phyloP scores from a whole-genome alignment of 2,797 vertebrate genomes.

The Sebastes hubbsi region DNA sequence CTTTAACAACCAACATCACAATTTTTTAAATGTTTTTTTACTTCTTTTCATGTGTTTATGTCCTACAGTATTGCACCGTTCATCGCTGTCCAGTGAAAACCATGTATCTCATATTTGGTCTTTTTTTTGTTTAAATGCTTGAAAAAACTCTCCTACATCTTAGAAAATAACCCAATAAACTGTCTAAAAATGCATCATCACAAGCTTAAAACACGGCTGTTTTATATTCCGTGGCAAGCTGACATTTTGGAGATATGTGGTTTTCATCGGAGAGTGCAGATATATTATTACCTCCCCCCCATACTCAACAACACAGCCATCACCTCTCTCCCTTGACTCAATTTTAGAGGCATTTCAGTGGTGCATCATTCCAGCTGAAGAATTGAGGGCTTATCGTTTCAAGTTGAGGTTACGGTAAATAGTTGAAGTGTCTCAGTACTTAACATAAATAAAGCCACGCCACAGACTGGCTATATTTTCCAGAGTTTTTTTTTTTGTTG shows the following conservation, averaged over 20 bases:
- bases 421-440: conserved; percentile 50
- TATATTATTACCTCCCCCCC: not conserved
- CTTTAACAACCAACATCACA: not conserved
- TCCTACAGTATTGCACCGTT: not conserved
- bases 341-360: conserved; percentile 5
- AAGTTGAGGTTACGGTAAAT: conserved; percentile 46
- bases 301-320: not conserved
- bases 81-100: too few species aligned
- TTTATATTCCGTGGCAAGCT: not conserved
- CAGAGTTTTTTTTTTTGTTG: conserved; percentile 22
- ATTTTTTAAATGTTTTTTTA: not conserved
- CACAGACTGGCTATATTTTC: conserved; percentile 54
- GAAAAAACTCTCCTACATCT: not conserved
- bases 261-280: not conserved
- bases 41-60: not conserved
- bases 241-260: not conserved
- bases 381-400: conserved; percentile 28
- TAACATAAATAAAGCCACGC: conserved; percentile 52
- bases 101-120: too few species aligned
- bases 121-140: not conserved
- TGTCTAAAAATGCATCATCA: not conserved
- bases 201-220: not conserved
- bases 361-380: conserved; percentile 4
- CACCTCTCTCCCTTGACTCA: conserved; percentile 1
- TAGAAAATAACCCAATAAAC: not conserved